A percentile compares a stretch with the other conserved stretches of the same genome.
phyloP scores from a whole-genome alignment of 1,140 invertebrate genomes.

The Aradophagus sp. region DNA sequence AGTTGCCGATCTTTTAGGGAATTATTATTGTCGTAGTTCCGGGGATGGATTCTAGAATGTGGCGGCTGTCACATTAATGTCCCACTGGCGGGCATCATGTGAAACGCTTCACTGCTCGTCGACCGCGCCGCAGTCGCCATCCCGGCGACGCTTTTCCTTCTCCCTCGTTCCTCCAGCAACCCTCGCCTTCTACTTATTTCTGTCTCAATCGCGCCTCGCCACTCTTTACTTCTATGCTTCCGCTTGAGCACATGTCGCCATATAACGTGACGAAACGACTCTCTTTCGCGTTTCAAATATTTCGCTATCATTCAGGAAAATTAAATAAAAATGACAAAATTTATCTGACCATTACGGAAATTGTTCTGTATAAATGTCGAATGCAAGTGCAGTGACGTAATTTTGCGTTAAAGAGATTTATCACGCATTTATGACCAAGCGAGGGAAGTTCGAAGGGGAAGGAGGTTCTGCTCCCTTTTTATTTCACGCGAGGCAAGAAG shows the following conservation, averaged over 20 bases:
- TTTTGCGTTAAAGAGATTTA: no score
- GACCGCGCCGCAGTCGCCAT: conserved; percentile 51
- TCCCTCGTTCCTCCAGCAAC: conserved; percentile 22
- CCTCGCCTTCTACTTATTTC: conserved; percentile 34
- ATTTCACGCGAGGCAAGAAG: no score
- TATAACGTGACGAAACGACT: conserved; percentile 46
- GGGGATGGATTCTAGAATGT: conserved; percentile 65
- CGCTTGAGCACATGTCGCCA: conserved; percentile 48
- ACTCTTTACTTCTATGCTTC: conserved; percentile 51
- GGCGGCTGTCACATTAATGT: conserved; percentile 70
- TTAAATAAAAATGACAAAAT: conserved; percentile 50
- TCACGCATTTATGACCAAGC: no score
- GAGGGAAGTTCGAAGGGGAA: no score
- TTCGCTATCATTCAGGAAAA: conserved; percentile 38
- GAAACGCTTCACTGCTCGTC: conserved; percentile 62
- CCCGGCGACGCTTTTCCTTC: conserved; percentile 53
- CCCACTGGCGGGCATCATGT: conserved; percentile 60
- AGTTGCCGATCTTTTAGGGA: conserved; percentile 57
- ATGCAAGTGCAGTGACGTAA: no score
- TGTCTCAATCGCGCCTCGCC: conserved; percentile 18
- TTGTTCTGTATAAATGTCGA: no score
- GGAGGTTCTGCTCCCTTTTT: no score
- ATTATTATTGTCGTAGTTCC: conserved; percentile 68
- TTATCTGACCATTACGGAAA: no score
- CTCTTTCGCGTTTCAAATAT: conserved; percentile 45